Evolutionary conservation across 1,140 invertebrate genomes (phyloP).

Genomic region (Hyles vespertilio): DNA sequence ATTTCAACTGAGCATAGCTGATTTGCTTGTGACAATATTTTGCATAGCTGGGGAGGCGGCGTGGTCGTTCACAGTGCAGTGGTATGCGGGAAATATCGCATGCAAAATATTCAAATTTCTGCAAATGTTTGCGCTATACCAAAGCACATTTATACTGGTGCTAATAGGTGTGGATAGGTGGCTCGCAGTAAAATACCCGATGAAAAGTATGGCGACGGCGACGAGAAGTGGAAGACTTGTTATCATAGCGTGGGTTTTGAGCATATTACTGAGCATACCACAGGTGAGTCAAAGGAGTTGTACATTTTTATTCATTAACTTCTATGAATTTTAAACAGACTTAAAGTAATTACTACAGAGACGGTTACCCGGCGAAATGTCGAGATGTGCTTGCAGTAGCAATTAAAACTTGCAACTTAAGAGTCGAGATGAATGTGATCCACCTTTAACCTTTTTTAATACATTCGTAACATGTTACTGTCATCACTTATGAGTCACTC

Average conservation of each 20-base stretch:
- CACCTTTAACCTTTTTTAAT: constrained; percentile 7
- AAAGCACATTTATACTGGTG: constrained; percentile 90
- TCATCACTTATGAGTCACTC: too few species aligned
- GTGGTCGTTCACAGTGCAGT: constrained; percentile 88
- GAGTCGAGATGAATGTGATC: constrained; percentile 1
- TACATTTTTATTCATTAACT: constrained; percentile 27
- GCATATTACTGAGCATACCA: constrained; percentile 84
- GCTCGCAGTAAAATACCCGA: constrained; percentile 87
- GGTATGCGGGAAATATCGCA: constrained; percentile 84
- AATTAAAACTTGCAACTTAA: constrained; percentile 6
- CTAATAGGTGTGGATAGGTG: constrained; percentile 89
- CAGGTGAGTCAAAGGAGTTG: constrained; percentile 78
- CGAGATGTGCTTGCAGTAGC: neutral
- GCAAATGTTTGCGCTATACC: constrained; percentile 88
- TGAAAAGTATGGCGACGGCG: constrained; percentile 83
- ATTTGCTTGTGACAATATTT: constrained; percentile 87
- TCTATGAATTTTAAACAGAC: constrained; percentile 6
- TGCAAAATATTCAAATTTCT: constrained; percentile 90
- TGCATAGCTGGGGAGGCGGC: constrained; percentile 86
- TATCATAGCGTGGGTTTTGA: constrained; percentile 81
- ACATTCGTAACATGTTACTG: neutral
- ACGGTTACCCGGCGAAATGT: neutral
- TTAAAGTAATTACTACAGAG: neutral
- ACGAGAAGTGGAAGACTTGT: constrained; percentile 80
- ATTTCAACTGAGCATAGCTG: constrained; percentile 84